Conservation (phyloP, 2,888 invertebrate species). For the Lasioglossum villosulum region DNA sequence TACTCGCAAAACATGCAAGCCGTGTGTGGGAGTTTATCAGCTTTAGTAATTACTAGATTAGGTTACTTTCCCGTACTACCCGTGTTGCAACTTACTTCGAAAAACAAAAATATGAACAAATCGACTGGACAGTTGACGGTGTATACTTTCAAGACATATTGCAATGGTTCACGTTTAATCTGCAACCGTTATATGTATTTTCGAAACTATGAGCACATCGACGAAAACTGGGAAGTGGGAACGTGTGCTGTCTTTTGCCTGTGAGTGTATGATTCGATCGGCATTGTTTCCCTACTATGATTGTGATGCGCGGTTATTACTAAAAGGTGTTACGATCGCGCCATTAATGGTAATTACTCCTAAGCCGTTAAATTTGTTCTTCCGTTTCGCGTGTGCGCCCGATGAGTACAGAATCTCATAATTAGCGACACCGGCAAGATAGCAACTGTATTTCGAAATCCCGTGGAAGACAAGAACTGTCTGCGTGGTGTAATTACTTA, state of each 20-base stretch:
- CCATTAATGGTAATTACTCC: constrained; percentile 27
- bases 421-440: constrained; percentile 53
- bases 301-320: background rate
- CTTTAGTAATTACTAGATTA: no score
- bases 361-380: constrained; percentile 23
- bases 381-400: constrained; percentile 4
- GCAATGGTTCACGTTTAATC: no score
- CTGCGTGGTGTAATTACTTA: constrained; percentile 67
- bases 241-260: background rate
- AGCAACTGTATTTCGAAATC: constrained; percentile 60
- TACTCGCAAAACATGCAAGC: no score
- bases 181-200: background rate
- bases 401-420: constrained; percentile 42
- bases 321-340: background rate
- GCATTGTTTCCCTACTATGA: background rate
- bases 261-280: background rate
- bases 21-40: no score
- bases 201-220: background rate
- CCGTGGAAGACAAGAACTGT: constrained; percentile 54
- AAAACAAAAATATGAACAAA: no score
- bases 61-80: no score
- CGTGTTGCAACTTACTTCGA: no score
- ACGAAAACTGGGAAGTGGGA: background rate
- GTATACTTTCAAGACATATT: no score
- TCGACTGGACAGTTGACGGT: no score